Conservation (phyloP, 1,140 invertebrate species). For the Pantala flavescens region DNA sequence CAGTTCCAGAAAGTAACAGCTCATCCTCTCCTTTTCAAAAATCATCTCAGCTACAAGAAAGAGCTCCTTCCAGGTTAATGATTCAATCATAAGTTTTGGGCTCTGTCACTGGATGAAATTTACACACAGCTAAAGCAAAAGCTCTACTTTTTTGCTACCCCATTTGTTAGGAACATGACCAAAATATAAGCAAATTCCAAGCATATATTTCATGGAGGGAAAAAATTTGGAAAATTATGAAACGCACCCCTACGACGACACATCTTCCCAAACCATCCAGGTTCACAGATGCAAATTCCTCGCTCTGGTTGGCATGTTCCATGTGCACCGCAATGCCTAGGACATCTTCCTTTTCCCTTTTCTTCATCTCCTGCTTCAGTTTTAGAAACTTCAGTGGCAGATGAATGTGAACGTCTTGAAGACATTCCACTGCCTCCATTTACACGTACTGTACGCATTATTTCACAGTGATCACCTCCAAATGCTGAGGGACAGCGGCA, state of each 20-base stretch:
- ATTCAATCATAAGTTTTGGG: no score
- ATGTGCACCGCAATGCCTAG: slow-evolving; percentile 32
- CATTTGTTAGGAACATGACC: no score
- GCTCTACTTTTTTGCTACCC: no score
- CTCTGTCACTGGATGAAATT: no score
- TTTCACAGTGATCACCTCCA: slow-evolving; percentile 75
- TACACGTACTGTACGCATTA: slow-evolving; percentile 28
- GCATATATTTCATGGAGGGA: not conserved
- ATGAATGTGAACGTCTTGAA: not conserved
- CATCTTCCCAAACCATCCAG: slow-evolving; percentile 58
- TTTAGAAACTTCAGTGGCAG: not conserved
- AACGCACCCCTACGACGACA: slow-evolving; percentile 45
- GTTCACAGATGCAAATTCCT: slow-evolving; percentile 58
- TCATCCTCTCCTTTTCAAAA: no score
- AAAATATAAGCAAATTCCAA: no score
- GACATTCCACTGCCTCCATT: not conserved
- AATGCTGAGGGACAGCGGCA: slow-evolving; percentile 69
- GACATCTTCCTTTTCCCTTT: not conserved
- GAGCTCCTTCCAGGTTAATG: no score
- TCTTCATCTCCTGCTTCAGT: not conserved
- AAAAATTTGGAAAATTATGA: not conserved
- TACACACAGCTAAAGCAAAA: no score
- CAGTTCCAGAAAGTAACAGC: no score
- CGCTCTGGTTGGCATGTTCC: slow-evolving; percentile 52
- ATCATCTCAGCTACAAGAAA: no score